A percentile compares a stretch with the other conserved stretches of the same genome.
Evolutionary conservation across 2,113 vertebrate species (phyloP).

Genomic region (Colistium nudipinnis): DNA sequence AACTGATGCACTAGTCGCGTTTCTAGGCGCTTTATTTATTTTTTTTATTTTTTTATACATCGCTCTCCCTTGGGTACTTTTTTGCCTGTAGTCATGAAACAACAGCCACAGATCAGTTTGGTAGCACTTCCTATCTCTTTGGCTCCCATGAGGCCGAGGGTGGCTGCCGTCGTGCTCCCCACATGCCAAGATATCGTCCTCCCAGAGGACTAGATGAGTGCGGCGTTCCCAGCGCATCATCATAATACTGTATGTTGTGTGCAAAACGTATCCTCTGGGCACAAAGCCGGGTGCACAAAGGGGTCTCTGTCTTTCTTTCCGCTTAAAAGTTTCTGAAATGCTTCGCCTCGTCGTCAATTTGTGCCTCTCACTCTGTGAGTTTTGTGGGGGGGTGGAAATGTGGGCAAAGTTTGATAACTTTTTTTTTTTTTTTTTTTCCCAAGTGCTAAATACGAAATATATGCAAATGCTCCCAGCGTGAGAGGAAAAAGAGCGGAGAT

Average conservation of each 20-base stretch:
- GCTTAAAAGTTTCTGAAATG: conserved; percentile 3
- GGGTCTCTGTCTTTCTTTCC: conserved; percentile 21
- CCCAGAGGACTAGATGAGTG: conserved; percentile 58
- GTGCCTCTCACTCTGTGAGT: not conserved
- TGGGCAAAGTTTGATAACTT: conserved; percentile 45
- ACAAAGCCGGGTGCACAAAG: conserved; percentile 28
- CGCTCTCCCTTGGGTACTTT: conserved; percentile 27
- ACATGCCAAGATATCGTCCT: conserved; percentile 46
- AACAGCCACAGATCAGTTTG: conserved; percentile 40
- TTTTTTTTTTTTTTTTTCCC: no score
- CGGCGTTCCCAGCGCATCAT: conserved; percentile 40
- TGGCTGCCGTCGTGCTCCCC: conserved; percentile 33
- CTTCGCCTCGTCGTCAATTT: not conserved
- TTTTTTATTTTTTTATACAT: conserved; percentile 16
- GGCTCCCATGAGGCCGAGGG: conserved; percentile 57
- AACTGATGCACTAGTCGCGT: conserved; percentile 24
- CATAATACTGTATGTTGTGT: conserved; percentile 30
- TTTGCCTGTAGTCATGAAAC: conserved; percentile 40
- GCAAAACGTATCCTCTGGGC: conserved; percentile 31
- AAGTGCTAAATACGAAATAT: conserved; percentile 39
- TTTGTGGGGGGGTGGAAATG: not conserved
- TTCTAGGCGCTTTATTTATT: no score
- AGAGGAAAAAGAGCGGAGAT: conserved; percentile 26
- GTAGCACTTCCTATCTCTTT: conserved; percentile 41
- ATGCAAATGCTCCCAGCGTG: conserved; percentile 43